phyloP scores from a whole-genome alignment of 2,113 vertebrate genomes.

The Electrona antarctica region DNA sequence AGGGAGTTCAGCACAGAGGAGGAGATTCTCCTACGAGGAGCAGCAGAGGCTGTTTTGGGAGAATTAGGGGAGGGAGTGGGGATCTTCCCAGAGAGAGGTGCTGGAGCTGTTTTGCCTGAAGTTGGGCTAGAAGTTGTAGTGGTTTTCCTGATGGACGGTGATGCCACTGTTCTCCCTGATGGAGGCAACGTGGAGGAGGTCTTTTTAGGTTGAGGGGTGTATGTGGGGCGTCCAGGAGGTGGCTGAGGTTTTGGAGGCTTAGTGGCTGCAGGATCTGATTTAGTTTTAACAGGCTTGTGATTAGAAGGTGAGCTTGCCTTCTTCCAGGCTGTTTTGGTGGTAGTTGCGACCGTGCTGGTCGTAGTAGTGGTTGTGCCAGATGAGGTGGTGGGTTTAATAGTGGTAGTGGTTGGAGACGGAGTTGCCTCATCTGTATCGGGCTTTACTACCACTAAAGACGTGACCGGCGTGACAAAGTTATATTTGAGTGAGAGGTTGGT shows the following conservation, averaged over 20 bases:
- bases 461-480: conserved; percentile 86
- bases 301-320: conserved; percentile 34
- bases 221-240: conserved; percentile 37
- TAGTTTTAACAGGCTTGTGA: conserved; percentile 48
- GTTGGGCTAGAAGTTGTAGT: conserved; percentile 43
- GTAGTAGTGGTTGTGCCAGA: conserved; percentile 45
- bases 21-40: conserved; percentile 38
- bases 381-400: conserved; percentile 37
- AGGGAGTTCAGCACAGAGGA: conserved; percentile 36
- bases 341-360: conserved; percentile 9
- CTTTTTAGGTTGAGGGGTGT: conserved; percentile 39
- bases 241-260: conserved; percentile 46
- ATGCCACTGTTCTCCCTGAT: conserved; percentile 29
- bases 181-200: conserved; percentile 5
- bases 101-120: conserved; percentile 48
- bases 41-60: conserved; percentile 36
- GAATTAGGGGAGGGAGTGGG: conserved; percentile 32
- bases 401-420: conserved; percentile 43
- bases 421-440: conserved; percentile 72
- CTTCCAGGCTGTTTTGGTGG: conserved; percentile 42
- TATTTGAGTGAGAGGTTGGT: conserved; percentile 85
- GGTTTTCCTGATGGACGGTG: conserved; percentile 49
- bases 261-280: conserved; percentile 24
- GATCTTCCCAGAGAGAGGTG: conserved; percentile 49
- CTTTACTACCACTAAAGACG: conserved; percentile 83